phyloP scores from a whole-genome alignment of 2,797 vertebrate genomes.

The Chaetophractus vellerosus region DNA sequence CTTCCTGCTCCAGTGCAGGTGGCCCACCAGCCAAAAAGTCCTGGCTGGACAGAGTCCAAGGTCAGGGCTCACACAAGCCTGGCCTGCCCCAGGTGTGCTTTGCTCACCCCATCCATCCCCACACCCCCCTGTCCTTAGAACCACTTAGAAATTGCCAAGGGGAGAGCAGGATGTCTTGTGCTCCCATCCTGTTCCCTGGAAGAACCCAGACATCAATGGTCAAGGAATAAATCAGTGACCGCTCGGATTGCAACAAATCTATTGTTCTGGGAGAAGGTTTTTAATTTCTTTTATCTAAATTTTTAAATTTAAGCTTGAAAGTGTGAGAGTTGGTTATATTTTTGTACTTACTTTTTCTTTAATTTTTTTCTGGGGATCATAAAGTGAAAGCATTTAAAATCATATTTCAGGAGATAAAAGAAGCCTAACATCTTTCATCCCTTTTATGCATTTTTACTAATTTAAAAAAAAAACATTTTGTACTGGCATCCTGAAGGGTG shows the following conservation, averaged over 20 bases:
- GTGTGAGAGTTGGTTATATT: neutral
- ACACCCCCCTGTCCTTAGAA: no score
- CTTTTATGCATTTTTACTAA: constrained; percentile 76
- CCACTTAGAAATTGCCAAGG: neutral
- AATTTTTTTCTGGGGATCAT: constrained; percentile 74
- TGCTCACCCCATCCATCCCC: no score
- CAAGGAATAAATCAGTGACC: accelerated
- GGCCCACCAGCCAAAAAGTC: accelerated
- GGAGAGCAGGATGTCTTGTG: accelerated
- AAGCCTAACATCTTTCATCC: constrained; percentile 52
- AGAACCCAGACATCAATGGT: no score
- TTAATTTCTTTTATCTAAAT: neutral
- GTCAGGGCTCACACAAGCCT: no score
- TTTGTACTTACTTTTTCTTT: constrained; percentile 58
- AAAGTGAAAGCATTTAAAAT: constrained; percentile 71
- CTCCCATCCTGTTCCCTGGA: accelerated
- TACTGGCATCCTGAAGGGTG: constrained; percentile 75
- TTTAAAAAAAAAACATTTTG: constrained; percentile 73
- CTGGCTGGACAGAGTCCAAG: accelerated
- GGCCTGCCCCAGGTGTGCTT: no score
- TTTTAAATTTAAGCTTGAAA: constrained; percentile 21
- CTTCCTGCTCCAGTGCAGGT: accelerated
- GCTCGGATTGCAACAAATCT: accelerated
- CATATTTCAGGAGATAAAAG: constrained; percentile 71
- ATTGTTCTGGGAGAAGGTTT: no score